Conservation (phyloP, 2,113 vertebrate species). For the Willisornis vidua region DNA sequence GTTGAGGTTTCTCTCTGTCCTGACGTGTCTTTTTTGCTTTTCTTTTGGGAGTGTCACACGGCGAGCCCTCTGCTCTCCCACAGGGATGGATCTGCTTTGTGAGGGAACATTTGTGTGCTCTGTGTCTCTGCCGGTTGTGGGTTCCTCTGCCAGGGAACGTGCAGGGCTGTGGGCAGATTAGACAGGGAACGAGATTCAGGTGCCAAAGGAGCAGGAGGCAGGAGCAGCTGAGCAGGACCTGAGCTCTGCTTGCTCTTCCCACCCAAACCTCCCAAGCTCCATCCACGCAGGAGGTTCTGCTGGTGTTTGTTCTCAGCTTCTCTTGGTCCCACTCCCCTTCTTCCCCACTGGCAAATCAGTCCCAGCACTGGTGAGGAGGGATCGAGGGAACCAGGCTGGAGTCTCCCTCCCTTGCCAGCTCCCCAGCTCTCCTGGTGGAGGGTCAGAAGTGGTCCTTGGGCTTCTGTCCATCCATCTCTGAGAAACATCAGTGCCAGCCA, state of each 20-base stretch:
- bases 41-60: background rate
- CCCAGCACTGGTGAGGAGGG: background rate
- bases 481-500: background rate
- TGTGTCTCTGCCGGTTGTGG: background rate
- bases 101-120: rapidly evolving
- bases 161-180: background rate
- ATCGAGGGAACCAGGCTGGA: background rate
- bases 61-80: background rate
- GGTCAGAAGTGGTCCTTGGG: background rate
- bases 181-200: background rate
- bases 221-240: background rate
- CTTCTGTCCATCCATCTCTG: background rate
- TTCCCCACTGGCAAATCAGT: background rate
- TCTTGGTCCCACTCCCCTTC: background rate
- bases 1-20: background rate
- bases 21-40: background rate
- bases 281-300: background rate
- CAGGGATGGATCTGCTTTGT: rapidly evolving
- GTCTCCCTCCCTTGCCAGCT: background rate
- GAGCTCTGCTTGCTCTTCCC: background rate
- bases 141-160: background rate
- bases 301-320: background rate
- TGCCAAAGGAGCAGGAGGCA: conserved; percentile 1
- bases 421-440: background rate
- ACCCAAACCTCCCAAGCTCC: background rate